phyloP scores from a whole-genome alignment of 2,888 invertebrate genomes.

The Listrodromus nycthemerus region DNA sequence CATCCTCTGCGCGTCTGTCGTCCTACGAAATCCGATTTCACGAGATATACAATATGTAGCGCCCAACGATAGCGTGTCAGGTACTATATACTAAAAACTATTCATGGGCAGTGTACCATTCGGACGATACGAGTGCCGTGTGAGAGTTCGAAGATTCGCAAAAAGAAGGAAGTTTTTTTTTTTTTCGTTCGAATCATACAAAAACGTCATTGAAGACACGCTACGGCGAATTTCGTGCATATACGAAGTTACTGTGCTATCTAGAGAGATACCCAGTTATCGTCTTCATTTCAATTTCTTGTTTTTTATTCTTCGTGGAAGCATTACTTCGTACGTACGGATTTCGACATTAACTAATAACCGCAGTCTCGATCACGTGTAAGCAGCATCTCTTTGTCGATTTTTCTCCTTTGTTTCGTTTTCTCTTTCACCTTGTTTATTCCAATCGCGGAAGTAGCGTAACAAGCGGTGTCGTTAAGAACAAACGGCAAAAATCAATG shows the following conservation, averaged over 20 bases:
- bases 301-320: conserved; percentile 52
- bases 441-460: conserved; percentile 71
- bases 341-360: conserved; percentile 29
- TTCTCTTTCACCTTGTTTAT: conserved; percentile 20
- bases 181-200: conserved; percentile 42
- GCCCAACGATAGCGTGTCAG: conserved; percentile 48
- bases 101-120: conserved; percentile 30
- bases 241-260: conserved; percentile 54
- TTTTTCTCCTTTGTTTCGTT: conserved; percentile 2
- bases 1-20: conserved; percentile 31
- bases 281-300: conserved; percentile 35
- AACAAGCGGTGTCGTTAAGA: conserved; percentile 82
- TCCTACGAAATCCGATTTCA: conserved; percentile 45
- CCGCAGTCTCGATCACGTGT: conserved; percentile 44
- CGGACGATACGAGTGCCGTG: conserved; percentile 53
- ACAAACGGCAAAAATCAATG: conserved; percentile 84
- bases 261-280: conserved; percentile 50
- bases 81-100: conserved; percentile 46
- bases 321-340: conserved; percentile 66
- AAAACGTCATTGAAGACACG: conserved; percentile 45
- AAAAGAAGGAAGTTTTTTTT: conserved; percentile 30
- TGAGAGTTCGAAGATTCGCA: conserved; percentile 28
- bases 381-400: conserved; percentile 43
- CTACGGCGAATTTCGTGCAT: conserved; percentile 39
- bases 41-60: conserved; percentile 36